A percentile compares a stretch with the other conserved stretches of the same genome.
These are phyloP conservation scores for Sebastes nivosus DNA, from an alignment of 2,797 vertebrate genomes.

Conservation along the genomic window DNA sequence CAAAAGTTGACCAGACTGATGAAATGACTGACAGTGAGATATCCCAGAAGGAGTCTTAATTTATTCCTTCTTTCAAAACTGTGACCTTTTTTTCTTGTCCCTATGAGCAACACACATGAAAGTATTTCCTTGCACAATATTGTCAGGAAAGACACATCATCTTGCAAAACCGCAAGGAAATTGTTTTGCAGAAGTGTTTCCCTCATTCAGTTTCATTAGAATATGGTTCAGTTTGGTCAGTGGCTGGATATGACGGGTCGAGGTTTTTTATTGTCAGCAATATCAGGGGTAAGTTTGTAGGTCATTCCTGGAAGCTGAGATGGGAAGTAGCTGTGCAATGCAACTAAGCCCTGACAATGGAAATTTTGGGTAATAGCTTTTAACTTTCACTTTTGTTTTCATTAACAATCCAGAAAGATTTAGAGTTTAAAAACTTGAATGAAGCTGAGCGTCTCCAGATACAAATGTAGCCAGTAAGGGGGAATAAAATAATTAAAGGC, in stretches of 20 bases:
- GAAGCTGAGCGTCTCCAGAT: neutral
- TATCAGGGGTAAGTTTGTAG: neutral
- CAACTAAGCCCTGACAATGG: neutral
- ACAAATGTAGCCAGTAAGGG: neutral
- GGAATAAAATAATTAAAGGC: neutral
- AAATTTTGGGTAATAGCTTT: neutral
- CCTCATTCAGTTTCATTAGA: slow-evolving; percentile 23
- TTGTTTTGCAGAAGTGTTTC: slow-evolving; percentile 55
- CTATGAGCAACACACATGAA: slow-evolving; percentile 36
- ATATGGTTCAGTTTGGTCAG: neutral
- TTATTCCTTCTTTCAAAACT: slow-evolving; percentile 34
- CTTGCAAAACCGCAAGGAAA: slow-evolving; percentile 31
- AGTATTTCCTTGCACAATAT: slow-evolving; percentile 50
- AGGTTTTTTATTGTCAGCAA: slow-evolving; percentile 32
- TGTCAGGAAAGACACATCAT: slow-evolving; percentile 36
- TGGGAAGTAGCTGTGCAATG: neutral
- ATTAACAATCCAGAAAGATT: neutral
- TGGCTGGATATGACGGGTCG: neutral
- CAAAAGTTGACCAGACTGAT: slow-evolving; percentile 36
- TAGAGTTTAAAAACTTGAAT: neutral
- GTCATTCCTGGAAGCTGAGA: slow-evolving; percentile 40
- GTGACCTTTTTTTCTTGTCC: slow-evolving; percentile 22
- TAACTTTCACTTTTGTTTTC: neutral
- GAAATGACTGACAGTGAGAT: slow-evolving; percentile 34
- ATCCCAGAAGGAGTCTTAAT: slow-evolving; percentile 35